phyloP scores from a whole-genome alignment of 2,888 invertebrate species.

The Drosophila ezoana region DNA sequence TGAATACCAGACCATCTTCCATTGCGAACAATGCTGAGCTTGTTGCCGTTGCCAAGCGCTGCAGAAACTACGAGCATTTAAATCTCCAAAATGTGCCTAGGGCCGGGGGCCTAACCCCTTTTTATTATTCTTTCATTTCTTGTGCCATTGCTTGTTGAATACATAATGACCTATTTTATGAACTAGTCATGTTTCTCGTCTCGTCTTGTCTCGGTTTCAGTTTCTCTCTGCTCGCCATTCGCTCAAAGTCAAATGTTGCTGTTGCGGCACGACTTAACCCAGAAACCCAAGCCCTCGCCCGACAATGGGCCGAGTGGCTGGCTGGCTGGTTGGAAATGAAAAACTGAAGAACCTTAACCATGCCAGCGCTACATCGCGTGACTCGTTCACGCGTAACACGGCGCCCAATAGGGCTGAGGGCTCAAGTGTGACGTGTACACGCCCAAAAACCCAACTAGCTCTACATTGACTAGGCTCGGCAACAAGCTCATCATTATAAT shows the following conservation, averaged over 20 bases:
- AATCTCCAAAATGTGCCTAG: constrained; percentile 3
- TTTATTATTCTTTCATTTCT: constrained; percentile 3
- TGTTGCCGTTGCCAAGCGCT: constrained; percentile 4
- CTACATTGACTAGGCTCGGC: constrained; percentile 50
- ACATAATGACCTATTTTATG: constrained; percentile 64
- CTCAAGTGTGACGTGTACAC: constrained; percentile 67
- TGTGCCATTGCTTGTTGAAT: constrained; percentile 17
- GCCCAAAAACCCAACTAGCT: constrained; percentile 42
- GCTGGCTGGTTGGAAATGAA: constrained; percentile 12
- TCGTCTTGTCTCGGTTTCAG: constrained; percentile 21
- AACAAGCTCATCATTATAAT: constrained; percentile 52
- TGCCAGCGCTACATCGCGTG: constrained; percentile 66
- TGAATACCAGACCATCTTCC: constrained; percentile 11
- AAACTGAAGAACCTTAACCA: constrained; percentile 50
- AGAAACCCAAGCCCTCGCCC: constrained; percentile 53
- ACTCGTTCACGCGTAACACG: constrained; percentile 69
- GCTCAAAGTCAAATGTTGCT: constrained; percentile 67
- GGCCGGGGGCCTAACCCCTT: constrained; percentile 14
- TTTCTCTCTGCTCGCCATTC: constrained; percentile 26
- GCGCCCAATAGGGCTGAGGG: constrained; percentile 17
- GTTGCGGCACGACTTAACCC: constrained; percentile 68
- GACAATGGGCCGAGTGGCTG: constrained; percentile 36
- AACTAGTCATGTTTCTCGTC: constrained; percentile 41
- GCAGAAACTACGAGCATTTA: not conserved
- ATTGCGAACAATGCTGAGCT: constrained; percentile 25